These are phyloP conservation scores for Asarcornis scutulata DNA, from an alignment of 2,113 vertebrate genomes.

Conservation along the genomic window DNA sequence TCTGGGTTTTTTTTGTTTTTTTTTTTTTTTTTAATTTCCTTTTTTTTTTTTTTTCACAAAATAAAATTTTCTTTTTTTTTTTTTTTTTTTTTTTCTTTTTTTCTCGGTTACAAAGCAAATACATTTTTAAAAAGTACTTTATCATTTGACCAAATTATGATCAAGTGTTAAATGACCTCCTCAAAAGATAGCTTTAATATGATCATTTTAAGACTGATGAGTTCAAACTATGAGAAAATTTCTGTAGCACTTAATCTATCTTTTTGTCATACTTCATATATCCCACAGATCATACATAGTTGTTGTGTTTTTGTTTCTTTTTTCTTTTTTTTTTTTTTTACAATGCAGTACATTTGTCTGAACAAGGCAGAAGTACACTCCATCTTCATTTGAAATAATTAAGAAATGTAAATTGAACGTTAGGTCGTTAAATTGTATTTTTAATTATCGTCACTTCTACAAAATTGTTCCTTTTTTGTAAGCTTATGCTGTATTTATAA, in stretches of 20 bases:
- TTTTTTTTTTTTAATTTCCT: not conserved
- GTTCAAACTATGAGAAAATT: not conserved
- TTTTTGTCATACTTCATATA: not conserved
- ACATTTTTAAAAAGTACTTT: not conserved
- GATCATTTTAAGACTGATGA: not conserved
- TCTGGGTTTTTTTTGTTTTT: no score
- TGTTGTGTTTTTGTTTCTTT: no score
- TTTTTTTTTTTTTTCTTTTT: not conserved
- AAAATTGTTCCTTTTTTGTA: not conserved
- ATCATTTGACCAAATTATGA: not conserved
- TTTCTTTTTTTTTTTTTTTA: not conserved
- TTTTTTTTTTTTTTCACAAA: not conserved
- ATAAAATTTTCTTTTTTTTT: not conserved
- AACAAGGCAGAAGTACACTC: not conserved
- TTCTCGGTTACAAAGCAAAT: not conserved
- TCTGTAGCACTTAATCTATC: not conserved
- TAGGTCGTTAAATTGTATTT: not conserved
- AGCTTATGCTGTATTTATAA: not conserved
- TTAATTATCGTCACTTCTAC: not conserved
- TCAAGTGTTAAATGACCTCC: rapidly evolving
- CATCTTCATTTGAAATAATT: not conserved
- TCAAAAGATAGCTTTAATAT: not conserved
- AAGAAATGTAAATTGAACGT: not conserved
- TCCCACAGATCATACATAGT: not conserved
- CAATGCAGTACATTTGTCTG: not conserved